Evolutionary conservation across 1,140 invertebrate genomes (phyloP).

Genomic region (Drosophila athabasca): DNA sequence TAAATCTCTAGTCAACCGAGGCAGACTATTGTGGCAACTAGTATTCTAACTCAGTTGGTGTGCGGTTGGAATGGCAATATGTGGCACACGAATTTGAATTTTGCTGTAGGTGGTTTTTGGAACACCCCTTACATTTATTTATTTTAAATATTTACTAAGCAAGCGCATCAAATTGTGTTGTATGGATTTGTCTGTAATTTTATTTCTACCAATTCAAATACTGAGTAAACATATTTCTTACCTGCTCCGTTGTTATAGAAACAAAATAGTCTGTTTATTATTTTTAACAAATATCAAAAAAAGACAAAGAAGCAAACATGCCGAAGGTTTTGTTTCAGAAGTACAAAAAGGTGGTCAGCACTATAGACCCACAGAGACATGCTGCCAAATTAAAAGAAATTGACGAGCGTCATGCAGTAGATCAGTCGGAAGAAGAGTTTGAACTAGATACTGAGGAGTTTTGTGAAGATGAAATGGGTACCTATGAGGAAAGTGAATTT

Average conservation of each 20-base stretch:
- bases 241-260: constrained; percentile 44
- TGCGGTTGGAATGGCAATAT: too few species aligned
- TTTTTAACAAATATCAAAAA: constrained; percentile 40
- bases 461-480: constrained; percentile 42
- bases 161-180: too few species aligned
- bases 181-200: too few species aligned
- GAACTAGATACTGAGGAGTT: constrained; percentile 24
- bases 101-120: too few species aligned
- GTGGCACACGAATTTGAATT: too few species aligned
- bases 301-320: constrained; percentile 38
- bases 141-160: too few species aligned
- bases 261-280: constrained; percentile 41
- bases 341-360: constrained; percentile 39
- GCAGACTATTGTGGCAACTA: too few species aligned
- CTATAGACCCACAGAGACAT: constrained; percentile 39
- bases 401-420: constrained; percentile 10
- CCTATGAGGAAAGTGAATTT: constrained; percentile 44
- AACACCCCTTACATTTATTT: too few species aligned
- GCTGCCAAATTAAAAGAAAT: constrained; percentile 57
- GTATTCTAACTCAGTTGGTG: too few species aligned
- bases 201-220: too few species aligned
- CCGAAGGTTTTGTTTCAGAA: constrained; percentile 46
- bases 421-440: constrained; percentile 3
- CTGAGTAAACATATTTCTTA: constrained; percentile 1
- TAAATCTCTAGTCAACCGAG: too few species aligned